A percentile compares a stretch with the other conserved stretches of the same genome.
phyloP scores from a whole-genome alignment of 1,140 invertebrate genomes.

The Pygmarrhopalites habei region DNA sequence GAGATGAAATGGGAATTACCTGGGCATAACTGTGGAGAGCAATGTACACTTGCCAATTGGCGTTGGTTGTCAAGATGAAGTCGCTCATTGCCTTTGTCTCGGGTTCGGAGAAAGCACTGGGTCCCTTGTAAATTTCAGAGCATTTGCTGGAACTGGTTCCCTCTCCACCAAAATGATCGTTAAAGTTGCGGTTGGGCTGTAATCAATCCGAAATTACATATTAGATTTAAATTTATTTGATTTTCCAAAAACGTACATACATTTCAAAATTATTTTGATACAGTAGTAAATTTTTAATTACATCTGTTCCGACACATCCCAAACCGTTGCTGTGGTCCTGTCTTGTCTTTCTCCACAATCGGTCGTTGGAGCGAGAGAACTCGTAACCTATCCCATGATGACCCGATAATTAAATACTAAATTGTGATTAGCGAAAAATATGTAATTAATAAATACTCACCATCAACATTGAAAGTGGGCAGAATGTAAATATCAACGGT shows the following conservation, averaged over 20 bases:
- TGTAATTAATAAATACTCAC: conserved; percentile 45
- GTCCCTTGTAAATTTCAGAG: conserved; percentile 61
- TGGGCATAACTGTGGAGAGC: conserved; percentile 51
- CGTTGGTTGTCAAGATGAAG: conserved; percentile 12
- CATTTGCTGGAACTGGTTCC: conserved; percentile 56
- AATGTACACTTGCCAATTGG: conserved; percentile 40
- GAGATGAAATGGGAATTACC: no score
- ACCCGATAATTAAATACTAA: background rate
- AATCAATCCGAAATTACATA: no score
- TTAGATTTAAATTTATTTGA: no score
- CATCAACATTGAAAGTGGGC: conserved; percentile 64
- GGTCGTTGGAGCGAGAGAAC: conserved; percentile 48
- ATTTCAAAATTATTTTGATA: no score
- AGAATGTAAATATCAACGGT: conserved; percentile 53
- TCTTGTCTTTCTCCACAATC: conserved; percentile 40
- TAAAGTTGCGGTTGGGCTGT: conserved; percentile 39
- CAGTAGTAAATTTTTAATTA: no score
- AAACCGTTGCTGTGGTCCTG: conserved; percentile 4
- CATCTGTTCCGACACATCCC: conserved; percentile 39
- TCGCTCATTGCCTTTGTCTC: conserved; percentile 51
- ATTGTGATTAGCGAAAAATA: background rate
- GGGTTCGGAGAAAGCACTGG: conserved; percentile 61
- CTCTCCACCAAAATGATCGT: conserved; percentile 52
- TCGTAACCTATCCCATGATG: no score
- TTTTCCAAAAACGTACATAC: no score